A percentile compares a stretch with the other conserved stretches of the same genome.
These are phyloP conservation scores for Pocillopora meandrina DNA, from an alignment of 92 coral and sea anemone species.

Conservation along the genomic window DNA sequence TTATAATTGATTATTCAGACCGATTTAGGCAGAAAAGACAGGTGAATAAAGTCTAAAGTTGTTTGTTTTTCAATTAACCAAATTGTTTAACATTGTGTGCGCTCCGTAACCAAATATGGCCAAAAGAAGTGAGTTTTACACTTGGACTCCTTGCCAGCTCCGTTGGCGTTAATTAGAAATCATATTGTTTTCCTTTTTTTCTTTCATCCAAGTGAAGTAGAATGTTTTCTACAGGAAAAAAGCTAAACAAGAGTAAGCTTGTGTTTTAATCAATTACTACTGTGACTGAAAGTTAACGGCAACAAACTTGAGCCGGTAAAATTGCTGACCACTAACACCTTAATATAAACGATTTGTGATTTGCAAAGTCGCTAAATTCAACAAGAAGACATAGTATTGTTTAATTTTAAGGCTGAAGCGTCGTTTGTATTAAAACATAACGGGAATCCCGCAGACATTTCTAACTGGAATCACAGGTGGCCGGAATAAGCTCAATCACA, in stretches of 20 bases:
- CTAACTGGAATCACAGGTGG: not conserved
- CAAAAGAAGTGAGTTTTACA: not conserved
- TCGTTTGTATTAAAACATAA: constrained; percentile 3
- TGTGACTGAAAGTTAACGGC: not conserved
- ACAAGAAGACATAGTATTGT: not conserved
- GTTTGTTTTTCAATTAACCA: not conserved
- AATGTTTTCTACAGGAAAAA: no score
- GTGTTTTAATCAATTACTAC: not conserved
- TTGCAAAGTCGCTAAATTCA: not conserved
- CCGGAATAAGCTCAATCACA: not conserved
- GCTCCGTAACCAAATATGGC: constrained; percentile 27
- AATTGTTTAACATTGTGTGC: not conserved
- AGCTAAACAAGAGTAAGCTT: no score
- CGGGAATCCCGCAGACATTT: not conserved
- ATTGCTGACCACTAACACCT: no score
- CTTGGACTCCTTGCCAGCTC: not conserved
- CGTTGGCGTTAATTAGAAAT: not conserved
- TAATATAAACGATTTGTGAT: not conserved
- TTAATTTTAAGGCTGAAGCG: not conserved
- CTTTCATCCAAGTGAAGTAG: no score
- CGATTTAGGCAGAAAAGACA: not conserved
- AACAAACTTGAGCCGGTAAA: not conserved
- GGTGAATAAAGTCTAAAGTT: not conserved
- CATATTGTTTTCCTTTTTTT: not conserved
- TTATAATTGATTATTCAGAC: not conserved